phyloP scores from a whole-genome alignment of 2,888 invertebrate species.

The Gastracanthus pulcherrimus region DNA sequence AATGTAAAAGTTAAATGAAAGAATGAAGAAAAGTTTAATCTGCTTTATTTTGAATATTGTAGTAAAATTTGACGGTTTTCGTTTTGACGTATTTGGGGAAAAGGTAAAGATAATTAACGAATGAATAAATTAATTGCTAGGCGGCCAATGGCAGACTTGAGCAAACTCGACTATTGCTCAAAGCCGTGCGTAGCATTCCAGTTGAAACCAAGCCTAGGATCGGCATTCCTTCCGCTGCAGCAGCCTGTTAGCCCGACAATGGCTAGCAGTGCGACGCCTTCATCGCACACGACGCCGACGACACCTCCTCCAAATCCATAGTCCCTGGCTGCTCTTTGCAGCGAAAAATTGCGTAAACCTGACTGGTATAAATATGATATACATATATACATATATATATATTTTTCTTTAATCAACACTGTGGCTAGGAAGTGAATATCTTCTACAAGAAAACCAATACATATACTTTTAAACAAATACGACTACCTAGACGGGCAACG shows the following conservation, averaged over 20 bases:
- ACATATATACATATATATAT: constrained; percentile 58
- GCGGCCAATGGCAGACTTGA: constrained; percentile 78
- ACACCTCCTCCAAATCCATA: constrained; percentile 77
- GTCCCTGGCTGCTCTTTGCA: constrained; percentile 70
- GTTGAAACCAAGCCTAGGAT: constrained; percentile 88
- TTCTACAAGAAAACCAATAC: constrained; percentile 60
- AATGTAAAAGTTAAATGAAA: not conserved
- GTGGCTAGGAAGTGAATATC: constrained; percentile 68
- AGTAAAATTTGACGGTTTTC: too few relatives aligned
- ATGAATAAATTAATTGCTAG: constrained; percentile 62
- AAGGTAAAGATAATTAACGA: too few relatives aligned
- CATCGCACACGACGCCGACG: constrained; percentile 74
- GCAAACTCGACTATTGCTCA: constrained; percentile 78
- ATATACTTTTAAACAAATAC: constrained; percentile 49
- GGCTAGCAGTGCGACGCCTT: constrained; percentile 71
- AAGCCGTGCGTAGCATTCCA: constrained; percentile 87
- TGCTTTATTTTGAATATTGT: too few relatives aligned
- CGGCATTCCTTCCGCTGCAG: constrained; percentile 88
- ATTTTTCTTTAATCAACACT: constrained; percentile 69
- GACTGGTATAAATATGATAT: constrained; percentile 65
- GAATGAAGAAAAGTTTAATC: too few relatives aligned
- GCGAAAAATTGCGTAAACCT: constrained; percentile 69
- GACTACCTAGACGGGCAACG: constrained; percentile 55
- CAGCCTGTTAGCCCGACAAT: constrained; percentile 75
- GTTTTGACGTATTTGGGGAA: not conserved